These are phyloP conservation scores for Enhydra lutris DNA, from an alignment of 2,113 vertebrate species.

Conservation along the genomic window DNA sequence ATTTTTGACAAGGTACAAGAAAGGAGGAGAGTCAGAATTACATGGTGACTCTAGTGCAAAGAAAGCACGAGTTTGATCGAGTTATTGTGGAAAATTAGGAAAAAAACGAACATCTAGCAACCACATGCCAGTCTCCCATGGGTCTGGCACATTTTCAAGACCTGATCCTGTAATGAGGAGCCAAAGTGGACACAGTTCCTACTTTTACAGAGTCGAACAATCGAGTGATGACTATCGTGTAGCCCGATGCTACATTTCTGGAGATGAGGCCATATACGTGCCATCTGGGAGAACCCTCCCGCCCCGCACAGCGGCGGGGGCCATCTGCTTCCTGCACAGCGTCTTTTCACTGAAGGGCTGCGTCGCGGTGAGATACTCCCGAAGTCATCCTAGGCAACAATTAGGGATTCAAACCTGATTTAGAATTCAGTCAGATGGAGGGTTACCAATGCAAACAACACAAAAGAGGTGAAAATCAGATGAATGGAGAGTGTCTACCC, in stretches of 20 bases:
- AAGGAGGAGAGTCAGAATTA: neutral
- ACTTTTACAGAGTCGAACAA: neutral
- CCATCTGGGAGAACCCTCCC: neutral
- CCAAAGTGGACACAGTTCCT: neutral
- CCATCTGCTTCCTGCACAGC: neutral
- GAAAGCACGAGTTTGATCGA: neutral
- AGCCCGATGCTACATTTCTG: neutral
- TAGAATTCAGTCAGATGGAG: slow-evolving; percentile 24
- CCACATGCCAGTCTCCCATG: neutral
- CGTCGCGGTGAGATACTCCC: neutral
- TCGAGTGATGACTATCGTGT: neutral
- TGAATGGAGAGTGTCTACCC: neutral
- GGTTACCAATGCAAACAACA: neutral
- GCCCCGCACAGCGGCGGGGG: rapidly evolving
- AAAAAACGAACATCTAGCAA: neutral
- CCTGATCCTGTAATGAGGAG: neutral
- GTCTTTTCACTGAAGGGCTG: neutral
- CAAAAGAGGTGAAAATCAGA: neutral
- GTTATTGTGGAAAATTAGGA: neutral
- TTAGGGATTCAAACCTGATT: slow-evolving; percentile 48
- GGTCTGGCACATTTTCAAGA: neutral
- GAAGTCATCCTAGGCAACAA: slow-evolving; percentile 50
- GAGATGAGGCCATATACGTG: neutral
- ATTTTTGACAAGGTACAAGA: neutral
- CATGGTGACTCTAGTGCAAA: neutral